A percentile compares a stretch with the other conserved stretches of the same genome.
Conservation (phyloP, 1,140 invertebrate genomes). For the Platyscapa corneri region DNA sequence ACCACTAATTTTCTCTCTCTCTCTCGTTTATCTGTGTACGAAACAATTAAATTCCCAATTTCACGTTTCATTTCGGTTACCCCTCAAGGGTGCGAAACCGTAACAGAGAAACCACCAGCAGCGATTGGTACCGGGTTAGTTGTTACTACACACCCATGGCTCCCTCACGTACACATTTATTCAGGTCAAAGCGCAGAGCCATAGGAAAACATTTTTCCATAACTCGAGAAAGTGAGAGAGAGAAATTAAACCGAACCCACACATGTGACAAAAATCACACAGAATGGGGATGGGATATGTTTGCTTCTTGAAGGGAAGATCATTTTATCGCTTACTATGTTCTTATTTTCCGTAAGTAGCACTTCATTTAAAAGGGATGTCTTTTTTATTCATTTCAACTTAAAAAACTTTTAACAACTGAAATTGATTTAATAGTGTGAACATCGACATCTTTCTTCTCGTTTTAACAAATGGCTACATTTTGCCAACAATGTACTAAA, state of each 20-base stretch:
- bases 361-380: neutral
- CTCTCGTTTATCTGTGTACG: neutral
- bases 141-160: neutral
- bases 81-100: neutral
- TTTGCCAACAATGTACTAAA: no score
- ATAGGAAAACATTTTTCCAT: constrained; percentile 10
- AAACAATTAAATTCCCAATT: constrained; percentile 33
- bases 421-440: no score
- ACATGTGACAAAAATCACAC: neutral
- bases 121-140: neutral
- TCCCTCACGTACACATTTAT: neutral
- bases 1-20: neutral
- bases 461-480: no score
- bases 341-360: neutral
- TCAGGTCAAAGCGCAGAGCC: neutral
- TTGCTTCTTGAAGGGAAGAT: neutral
- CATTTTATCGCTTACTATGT: neutral
- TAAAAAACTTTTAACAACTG: no score
- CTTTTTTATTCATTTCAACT: neutral
- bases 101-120: neutral
- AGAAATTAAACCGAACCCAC: neutral
- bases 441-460: no score
- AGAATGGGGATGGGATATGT: neutral
- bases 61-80: constrained; percentile 22
- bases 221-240: neutral